A percentile compares a stretch with the other conserved stretches of the same genome.
phyloP scores from a whole-genome alignment of 2,888 invertebrate species.

The Cheilosia grossa region DNA sequence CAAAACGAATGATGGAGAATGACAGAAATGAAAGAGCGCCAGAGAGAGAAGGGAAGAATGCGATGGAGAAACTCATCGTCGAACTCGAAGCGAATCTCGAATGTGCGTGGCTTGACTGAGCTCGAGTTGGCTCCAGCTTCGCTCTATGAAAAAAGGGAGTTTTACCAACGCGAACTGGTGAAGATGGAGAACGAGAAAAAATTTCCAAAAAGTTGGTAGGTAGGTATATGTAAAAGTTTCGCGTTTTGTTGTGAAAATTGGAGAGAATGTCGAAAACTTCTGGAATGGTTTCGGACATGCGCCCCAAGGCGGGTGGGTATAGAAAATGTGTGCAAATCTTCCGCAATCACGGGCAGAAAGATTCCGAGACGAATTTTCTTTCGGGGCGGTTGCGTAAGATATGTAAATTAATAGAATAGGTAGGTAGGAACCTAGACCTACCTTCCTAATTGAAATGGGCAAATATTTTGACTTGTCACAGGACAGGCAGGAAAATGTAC shows the following conservation, averaged over 20 bases:
- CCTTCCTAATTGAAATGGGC: neutral
- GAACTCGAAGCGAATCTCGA: neutral
- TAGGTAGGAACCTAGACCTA: no score
- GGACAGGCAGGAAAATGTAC: no score
- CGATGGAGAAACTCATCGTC: constrained; percentile 40
- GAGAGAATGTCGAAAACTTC: constrained; percentile 28
- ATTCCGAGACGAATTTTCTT: neutral
- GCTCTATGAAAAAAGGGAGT: neutral
- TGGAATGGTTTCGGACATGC: constrained; percentile 48
- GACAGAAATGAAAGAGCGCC: neutral
- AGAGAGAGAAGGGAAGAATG: constrained; percentile 10
- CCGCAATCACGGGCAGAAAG: neutral
- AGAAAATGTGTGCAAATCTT: constrained; percentile 15
- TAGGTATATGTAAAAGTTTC: neutral
- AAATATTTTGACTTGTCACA: no score
- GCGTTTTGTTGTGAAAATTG: constrained; percentile 8
- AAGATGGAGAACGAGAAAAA: neutral
- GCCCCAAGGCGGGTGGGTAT: constrained; percentile 15
- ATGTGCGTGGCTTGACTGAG: neutral
- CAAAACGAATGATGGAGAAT: constrained; percentile 9
- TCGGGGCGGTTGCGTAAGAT: constrained; percentile 17
- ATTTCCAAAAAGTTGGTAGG: neutral
- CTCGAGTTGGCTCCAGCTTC: neutral
- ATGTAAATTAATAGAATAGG: no score
- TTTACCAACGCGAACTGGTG: neutral